Conservation (phyloP, 2,797 vertebrate species). For the Gymnothorax reevesii region DNA sequence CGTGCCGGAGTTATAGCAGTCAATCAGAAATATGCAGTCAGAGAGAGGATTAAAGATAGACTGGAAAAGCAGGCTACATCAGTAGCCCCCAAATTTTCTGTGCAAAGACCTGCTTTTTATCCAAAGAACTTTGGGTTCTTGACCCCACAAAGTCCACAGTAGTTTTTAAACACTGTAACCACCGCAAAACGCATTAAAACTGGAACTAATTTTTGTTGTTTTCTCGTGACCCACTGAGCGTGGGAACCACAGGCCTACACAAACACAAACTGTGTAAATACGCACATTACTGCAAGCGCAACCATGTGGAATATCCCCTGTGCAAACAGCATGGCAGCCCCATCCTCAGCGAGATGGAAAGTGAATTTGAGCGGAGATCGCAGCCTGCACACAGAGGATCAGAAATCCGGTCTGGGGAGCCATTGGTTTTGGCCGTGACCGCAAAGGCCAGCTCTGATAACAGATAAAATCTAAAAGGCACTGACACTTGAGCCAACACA, state of each 20-base stretch:
- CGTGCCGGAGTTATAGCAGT: neutral
- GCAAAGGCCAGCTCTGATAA: neutral
- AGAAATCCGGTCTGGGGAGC: conserved; percentile 22
- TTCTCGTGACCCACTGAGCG: neutral
- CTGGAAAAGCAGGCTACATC: neutral
- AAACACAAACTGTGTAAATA: conserved; percentile 17
- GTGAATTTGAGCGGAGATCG: conserved; percentile 54
- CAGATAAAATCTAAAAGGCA: neutral
- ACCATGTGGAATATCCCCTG: neutral
- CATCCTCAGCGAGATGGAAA: conserved; percentile 57
- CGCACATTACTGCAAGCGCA: neutral
- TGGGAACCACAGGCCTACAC: conserved; percentile 20
- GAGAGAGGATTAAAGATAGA: neutral
- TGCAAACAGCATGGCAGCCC: conserved; percentile 10
- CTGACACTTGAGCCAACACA: neutral
- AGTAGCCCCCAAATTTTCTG: neutral
- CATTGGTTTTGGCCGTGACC: neutral
- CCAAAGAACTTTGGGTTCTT: neutral
- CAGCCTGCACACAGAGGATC: conserved; percentile 48
- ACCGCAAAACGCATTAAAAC: neutral
- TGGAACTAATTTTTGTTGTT: neutral
- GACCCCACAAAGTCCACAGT: neutral
- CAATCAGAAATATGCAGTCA: neutral
- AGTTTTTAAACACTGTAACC: neutral
- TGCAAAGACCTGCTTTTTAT: neutral